These are phyloP conservation scores for Gallinago solitaria DNA, from an alignment of 2,797 vertebrate genomes.

Conservation along the genomic window DNA sequence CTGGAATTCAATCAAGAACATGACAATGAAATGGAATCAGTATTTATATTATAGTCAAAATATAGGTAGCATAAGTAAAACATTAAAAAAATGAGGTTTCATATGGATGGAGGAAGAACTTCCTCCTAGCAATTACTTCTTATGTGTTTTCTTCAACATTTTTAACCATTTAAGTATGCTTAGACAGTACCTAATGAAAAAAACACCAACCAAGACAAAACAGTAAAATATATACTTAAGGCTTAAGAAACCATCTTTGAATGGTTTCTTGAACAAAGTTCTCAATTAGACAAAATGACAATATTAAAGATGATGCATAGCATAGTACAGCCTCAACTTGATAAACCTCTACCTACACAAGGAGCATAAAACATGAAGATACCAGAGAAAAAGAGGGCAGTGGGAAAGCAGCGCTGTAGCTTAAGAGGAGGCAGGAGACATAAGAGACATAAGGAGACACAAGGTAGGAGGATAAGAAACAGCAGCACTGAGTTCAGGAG, in stretches of 20 bases:
- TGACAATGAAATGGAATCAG: neutral
- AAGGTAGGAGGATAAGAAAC: neutral
- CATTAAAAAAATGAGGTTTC: neutral
- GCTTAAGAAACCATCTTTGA: neutral
- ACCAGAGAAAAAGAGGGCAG: neutral
- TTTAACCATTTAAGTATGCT: neutral
- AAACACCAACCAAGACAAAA: neutral
- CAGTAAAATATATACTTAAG: neutral
- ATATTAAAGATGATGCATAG: neutral
- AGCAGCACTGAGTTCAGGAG: neutral
- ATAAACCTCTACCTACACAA: neutral
- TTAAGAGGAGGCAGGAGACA: neutral
- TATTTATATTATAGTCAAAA: neutral
- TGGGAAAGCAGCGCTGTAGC: rapidly evolving
- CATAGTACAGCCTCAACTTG: neutral
- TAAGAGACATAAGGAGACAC: too few relatives aligned
- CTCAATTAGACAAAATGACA: neutral
- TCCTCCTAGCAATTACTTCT: neutral
- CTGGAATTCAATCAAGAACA: neutral
- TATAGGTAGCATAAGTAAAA: neutral
- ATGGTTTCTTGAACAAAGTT: neutral
- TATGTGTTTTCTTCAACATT: neutral
- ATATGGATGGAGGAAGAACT: neutral
- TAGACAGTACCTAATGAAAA: neutral
- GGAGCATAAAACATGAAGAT: neutral